phyloP scores from a whole-genome alignment of 2,113 vertebrate species.

The Eolophus roseicapilla region DNA sequence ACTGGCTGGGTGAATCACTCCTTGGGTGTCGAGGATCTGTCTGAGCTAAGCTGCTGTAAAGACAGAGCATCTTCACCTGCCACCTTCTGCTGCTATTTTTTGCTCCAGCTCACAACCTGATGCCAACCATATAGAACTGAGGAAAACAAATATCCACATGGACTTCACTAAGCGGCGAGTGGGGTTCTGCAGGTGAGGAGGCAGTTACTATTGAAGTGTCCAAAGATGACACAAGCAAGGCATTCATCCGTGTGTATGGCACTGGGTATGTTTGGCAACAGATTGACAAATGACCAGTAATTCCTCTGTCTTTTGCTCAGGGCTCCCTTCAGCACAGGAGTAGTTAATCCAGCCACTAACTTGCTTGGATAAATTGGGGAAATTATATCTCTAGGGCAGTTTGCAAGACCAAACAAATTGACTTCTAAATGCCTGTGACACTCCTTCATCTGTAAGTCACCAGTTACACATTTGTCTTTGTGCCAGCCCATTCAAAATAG shows the following conservation, averaged over 20 bases:
- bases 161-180: background rate
- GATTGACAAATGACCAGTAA: background rate
- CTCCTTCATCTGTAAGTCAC: background rate
- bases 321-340: background rate
- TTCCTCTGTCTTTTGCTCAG: background rate
- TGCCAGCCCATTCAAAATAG: background rate
- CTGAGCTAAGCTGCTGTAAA: background rate
- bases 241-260: background rate
- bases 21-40: background rate
- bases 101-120: background rate
- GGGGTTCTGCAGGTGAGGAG: background rate
- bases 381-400: background rate
- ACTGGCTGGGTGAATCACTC: accelerated
- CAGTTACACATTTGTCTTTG: background rate
- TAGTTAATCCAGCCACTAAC: background rate
- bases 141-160: background rate
- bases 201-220: background rate
- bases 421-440: background rate
- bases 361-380: background rate
- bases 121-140: background rate
- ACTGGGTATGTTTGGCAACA: background rate
- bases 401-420: background rate
- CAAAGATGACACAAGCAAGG: background rate
- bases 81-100: background rate
- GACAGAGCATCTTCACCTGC: background rate